phyloP scores from a whole-genome alignment of 2,888 invertebrate genomes.

The Dimorphilus gyrociliatus region DNA sequence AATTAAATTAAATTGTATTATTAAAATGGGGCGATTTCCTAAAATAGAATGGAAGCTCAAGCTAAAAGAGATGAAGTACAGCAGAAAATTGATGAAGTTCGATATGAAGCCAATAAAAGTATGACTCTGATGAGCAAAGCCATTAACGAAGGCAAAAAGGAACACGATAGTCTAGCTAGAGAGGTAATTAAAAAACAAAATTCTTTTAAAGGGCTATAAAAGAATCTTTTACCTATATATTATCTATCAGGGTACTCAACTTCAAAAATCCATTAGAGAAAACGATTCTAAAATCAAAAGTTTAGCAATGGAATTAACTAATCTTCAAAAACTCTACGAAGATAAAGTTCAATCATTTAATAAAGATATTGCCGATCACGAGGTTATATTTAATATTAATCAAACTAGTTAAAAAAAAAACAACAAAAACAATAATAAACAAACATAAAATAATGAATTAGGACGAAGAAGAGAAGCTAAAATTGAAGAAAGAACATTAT shows the following conservation, averaged over 20 bases:
- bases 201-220: neutral
- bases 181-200: conserved; percentile 17
- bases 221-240: conserved; percentile 2
- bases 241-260: conserved; percentile 16
- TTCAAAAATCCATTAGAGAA: conserved; percentile 13
- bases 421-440: too few species aligned
- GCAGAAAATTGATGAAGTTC: conserved; percentile 23
- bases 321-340: conserved; percentile 2
- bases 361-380: too few species aligned
- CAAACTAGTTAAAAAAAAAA: conserved; percentile 7
- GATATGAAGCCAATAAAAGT: conserved; percentile 18
- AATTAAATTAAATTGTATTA: too few species aligned
- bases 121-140: conserved; percentile 22
- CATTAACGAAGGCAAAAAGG: conserved; percentile 24
- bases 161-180: conserved; percentile 23
- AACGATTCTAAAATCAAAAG: conserved; percentile 4
- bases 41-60: conserved; percentile 24
- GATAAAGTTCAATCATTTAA: too few species aligned
- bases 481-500: too few species aligned
- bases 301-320: conserved; percentile 1
- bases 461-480: conserved; percentile 13
- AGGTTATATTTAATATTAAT: too few species aligned
- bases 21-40: too few species aligned
- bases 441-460: conserved; percentile 13
- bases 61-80: conserved; percentile 20